Evolutionary conservation across 1,140 invertebrate species (phyloP).

Genomic region (Drosophila nigromelanica): DNA sequence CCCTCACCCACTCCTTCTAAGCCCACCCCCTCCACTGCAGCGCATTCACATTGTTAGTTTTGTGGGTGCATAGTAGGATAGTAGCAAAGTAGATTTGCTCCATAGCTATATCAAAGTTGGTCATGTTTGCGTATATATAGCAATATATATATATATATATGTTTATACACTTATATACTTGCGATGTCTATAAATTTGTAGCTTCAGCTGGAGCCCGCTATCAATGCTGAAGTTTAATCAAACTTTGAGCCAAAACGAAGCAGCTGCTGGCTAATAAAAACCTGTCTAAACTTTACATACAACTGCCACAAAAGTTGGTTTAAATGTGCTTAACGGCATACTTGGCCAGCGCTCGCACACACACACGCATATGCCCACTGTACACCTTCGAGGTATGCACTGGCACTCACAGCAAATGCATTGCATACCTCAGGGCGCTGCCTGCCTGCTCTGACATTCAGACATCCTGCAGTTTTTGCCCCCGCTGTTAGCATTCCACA

Average conservation of each 20-base stretch:
- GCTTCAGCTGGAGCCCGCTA: conserved; percentile 37
- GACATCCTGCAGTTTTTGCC: conserved; percentile 23
- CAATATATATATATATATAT: too few relatives aligned
- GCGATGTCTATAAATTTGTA: conserved; percentile 36
- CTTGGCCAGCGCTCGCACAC: conserved; percentile 1
- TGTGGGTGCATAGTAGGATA: conserved; percentile 21
- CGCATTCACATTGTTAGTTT: conserved; percentile 25
- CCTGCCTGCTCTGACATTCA: conserved; percentile 36
- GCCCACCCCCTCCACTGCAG: not conserved
- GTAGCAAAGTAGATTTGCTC: not conserved
- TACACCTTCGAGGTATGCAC: conserved; percentile 50
- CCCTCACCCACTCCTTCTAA: not conserved
- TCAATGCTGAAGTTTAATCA: conserved; percentile 75
- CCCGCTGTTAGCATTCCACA: not conserved
- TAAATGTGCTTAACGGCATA: conserved; percentile 20
- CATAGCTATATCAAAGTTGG: conserved; percentile 60
- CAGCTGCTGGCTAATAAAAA: conserved; percentile 46
- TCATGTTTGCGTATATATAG: conserved; percentile 28
- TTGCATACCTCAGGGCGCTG: conserved; percentile 64
- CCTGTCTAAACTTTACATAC: conserved; percentile 35
- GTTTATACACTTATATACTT: not conserved
- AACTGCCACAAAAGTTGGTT: conserved; percentile 34
- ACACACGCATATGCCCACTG: conserved; percentile 7
- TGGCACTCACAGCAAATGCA: conserved; percentile 18
- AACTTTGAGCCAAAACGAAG: conserved; percentile 49